Evolutionary conservation across 2,113 vertebrate genomes (phyloP), one percentile per base, ranked within the genome.

Genomic region (Heliornis fulica): DNA sequence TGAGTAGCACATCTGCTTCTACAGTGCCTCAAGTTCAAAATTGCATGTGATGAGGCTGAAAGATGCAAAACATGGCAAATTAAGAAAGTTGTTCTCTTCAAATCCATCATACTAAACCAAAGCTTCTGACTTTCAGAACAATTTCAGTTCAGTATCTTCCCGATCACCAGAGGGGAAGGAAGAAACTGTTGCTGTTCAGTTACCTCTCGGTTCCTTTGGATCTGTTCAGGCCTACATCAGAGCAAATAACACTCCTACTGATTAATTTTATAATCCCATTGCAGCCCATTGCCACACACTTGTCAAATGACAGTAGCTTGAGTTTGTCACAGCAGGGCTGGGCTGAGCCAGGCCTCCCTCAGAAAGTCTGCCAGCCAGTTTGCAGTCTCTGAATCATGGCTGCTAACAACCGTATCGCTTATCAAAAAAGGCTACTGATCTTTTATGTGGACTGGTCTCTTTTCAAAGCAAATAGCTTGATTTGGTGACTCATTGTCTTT

Each of bases 111-210:
- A 64, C 57, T 9, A 34, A 32, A 50, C 21, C 34, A 59, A 79
- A 78, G 10, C 2, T 1, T 65, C 19, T 74, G 51, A 14, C 36
- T 78, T 84, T 29, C 43, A 57, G 56, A 64, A 57, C 43, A 36
- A 78, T 36, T 90, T 45, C 60, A 32, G 23, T 53, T 57, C 22
- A 38, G 36, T 15, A 59, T 34, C 81, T 79, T 72, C 41, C 32
- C 0, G 0, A 19, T 48, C 17, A 12, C 11, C 11, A 26, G 25
- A 18, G 7, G 5, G 13, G 10, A 45, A 82, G 36, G 32, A 51
- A 36, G 51, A 45, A 83, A 54, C 45, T 25, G 21, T 25, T 66
- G 43, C 32, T 23, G 10, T 51, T 66, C 28, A 29, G 17, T 41
- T 41, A 41, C 14, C 40, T 71, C 23, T 23, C 36, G 20, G 38